Evolutionary conservation across 1,140 invertebrate species (phyloP), one percentile per base, ranked within the genome.

Genomic region (Lasaia peninsularis): DNA sequence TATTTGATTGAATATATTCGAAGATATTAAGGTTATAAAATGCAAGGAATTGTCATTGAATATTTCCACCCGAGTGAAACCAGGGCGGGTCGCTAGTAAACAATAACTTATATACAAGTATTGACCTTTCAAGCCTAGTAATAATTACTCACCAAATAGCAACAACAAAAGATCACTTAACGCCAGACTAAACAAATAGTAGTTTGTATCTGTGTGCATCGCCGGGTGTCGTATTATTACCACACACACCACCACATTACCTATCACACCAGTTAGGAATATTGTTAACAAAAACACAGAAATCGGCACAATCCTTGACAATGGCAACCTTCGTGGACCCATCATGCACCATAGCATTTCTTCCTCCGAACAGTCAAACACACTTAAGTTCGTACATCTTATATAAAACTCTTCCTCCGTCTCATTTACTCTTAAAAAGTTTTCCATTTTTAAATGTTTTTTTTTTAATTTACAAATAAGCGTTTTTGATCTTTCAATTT

Each of bases 121-220:
- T n/a, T n/a, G n/a, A n/a, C n/a, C n/a, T n/a, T n/a, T n/a, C n/a
- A n/a, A n/a, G n/a, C n/a, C n/a, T n/a, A n/a, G n/a, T 32, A 32
- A 32, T 32, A 2, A 37, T n/a, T 20, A 78, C 92, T 92, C 76
- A 95, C 95, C 95, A 66, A 95, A 91, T 11, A 94, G 78, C n/a
- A 95, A 82, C 60, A 95, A 90, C 33, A 92, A 91, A 7, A 96
- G 78, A 80, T 96, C 95, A 3, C 94, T 95, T 21, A 96, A 88
- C 0, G 95, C 94, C 69, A 96, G 81, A 78, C 94, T 98, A 86
- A 98, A 97, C 62, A 99, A 91, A 82, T 99, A 99, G 75, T 97
- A 98, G 76, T 99, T 98, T 0, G 95, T 96, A 0, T 95, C 93
- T 0, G 94, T 95, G 66, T 95, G 95, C 93, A 98, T 94, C 1